Evolutionary conservation across 2,888 invertebrate genomes (phyloP), one percentile per base, ranked within the genome.

Genomic region (Tenthredo livida): DNA sequence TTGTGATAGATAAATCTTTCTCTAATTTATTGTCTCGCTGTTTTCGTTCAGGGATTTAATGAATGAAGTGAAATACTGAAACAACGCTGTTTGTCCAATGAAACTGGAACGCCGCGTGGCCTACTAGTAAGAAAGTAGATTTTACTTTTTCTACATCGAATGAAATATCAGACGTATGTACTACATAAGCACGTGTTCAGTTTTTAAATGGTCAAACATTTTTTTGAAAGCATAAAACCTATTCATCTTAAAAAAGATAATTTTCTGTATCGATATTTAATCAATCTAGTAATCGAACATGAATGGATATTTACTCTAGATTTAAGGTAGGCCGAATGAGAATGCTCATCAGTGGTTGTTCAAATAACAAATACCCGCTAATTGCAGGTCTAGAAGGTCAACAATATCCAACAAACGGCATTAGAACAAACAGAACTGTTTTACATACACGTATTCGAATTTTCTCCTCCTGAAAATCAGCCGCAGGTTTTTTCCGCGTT

Each of bases 91-190:
- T 25, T 25, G 12, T 40, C 61, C 21, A 37, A 12, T 40, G 25
- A 40, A 80, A 80, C 40, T 80, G 21, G 80, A 61, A 40, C 78
- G n/a, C 43, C 37, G 33, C 21, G n/a, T 29, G n/a, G 43, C 21
- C 21, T 67, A n/a, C 75, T 58, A n/a, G 80, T 54, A 77, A 54
- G 50, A 77, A 54, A 77, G 77, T 77, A 12, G 77, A 50, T 54
- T 77, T 50, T 25, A 50, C 47, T 33, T 77, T 77, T 77, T 77
- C 17, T 33, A 77, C 29, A 77, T n/a, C 29, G 9, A 29, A 54
- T 17, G 50, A 47, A 40, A 73, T 73, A n/a, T 25, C 40, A 43
- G 9, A 21, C 73, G 29, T 29, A 21, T 43, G 29, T 29, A 33
- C 12, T 21, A 67, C 5, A 67, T 65, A 15, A 17, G 29, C 15